Percentiles rank a stretch among this genome's conserved stretches.
These are phyloP conservation scores for Nibea coibor DNA, from an alignment of 2,113 vertebrate species.

Conservation along the genomic window DNA sequence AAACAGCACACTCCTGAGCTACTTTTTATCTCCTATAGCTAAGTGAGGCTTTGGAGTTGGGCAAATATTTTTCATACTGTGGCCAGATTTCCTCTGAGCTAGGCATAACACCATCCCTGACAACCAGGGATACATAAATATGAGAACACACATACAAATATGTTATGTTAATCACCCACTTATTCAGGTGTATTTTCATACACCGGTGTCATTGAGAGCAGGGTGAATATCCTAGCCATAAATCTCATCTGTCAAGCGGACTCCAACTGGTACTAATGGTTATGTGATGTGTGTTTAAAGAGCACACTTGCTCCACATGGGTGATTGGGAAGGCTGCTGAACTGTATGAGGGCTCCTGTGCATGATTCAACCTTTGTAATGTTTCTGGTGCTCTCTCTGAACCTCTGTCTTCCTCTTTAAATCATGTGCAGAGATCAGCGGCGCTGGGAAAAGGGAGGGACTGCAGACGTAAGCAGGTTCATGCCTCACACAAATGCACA, in stretches of 20 bases:
- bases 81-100: background rate
- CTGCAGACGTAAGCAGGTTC: slow-evolving; percentile 51
- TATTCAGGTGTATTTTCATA: background rate
- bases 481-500: slow-evolving; percentile 4
- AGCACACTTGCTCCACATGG: slow-evolving; percentile 2
- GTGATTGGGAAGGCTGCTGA: slow-evolving; percentile 3
- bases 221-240: background rate
- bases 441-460: slow-evolving; percentile 7
- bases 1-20: background rate
- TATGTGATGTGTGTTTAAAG: slow-evolving; percentile 8
- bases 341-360: slow-evolving; percentile 4
- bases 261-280: background rate
- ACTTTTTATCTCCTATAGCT: background rate
- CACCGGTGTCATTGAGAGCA: background rate
- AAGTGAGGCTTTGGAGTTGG: background rate
- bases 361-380: slow-evolving; percentile 23
- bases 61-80: background rate
- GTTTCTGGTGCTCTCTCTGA: background rate
- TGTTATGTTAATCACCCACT: background rate
- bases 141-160: background rate
- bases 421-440: slow-evolving; percentile 44
- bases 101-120: background rate
- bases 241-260: background rate
- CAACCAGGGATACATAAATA: background rate
- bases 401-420: slow-evolving; percentile 20